A percentile compares a stretch with the other conserved stretches of the same genome.
phyloP scores from a whole-genome alignment of 2,797 vertebrate genomes.

The Rhinophrynus dorsalis region DNA sequence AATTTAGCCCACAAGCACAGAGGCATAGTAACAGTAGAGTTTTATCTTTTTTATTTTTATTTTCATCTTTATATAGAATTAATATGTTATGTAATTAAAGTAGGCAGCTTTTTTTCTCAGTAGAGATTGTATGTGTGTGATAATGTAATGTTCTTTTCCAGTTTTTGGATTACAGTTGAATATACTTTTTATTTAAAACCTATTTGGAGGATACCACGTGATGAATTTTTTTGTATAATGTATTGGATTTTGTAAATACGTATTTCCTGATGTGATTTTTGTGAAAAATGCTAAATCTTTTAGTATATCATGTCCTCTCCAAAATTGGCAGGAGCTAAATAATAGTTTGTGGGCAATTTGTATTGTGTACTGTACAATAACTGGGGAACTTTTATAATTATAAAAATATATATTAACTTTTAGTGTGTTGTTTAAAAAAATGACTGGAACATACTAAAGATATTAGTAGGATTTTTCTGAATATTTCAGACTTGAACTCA shows the following conservation, averaged over 20 bases:
- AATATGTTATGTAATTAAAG: conserved; percentile 87
- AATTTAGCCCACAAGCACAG: conserved; percentile 93
- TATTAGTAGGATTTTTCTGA: conserved; percentile 99
- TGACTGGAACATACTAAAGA: conserved; percentile 98
- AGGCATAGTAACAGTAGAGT: conserved; percentile 82
- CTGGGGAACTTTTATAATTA: conserved; percentile 99
- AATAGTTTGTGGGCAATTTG: conserved; percentile 97
- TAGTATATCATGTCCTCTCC: conserved; percentile 92
- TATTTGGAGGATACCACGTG: conserved; percentile 87
- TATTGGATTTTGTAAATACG: conserved; percentile 97
- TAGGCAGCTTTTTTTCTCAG: conserved; percentile 77
- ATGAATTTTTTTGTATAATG: conserved; percentile 90
- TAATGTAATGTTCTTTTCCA: conserved; percentile 87
- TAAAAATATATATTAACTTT: conserved; percentile 98
- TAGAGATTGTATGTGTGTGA: conserved; percentile 80
- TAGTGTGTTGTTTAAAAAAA: conserved; percentile 98
- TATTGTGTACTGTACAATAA: conserved; percentile 99
- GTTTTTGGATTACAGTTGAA: conserved; percentile 86
- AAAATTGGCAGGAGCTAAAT: conserved; percentile 91
- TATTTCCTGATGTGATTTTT: conserved; percentile 89
- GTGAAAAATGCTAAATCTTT: conserved; percentile 91
- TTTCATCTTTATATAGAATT: conserved; percentile 82
- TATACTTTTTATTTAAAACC: conserved; percentile 87
- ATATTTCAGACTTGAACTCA: conserved; percentile 99
- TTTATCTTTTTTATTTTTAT: conserved; percentile 52